Evolutionary conservation across 2,797 vertebrate genomes (phyloP), one percentile per base, ranked within the genome.

Genomic region (Chloroceryle amazona): DNA sequence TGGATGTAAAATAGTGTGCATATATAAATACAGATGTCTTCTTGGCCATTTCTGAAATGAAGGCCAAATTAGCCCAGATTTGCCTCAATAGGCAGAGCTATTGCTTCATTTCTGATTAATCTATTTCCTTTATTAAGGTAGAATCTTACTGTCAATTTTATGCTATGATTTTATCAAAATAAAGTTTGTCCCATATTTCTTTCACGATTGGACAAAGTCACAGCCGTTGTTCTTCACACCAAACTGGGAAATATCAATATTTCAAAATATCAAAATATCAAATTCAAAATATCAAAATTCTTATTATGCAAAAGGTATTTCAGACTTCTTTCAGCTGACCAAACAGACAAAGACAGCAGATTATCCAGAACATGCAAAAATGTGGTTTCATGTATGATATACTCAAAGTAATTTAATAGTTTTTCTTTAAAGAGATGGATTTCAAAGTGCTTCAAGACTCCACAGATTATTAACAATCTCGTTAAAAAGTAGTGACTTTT

Each of bases 21-120:
- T 70, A 73, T 73, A 87, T 87, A 93, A 94, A 92, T 94, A 89
- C 78, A 82, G 84, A 94, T 93, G 84, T 93, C 81, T 76, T 92
- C 73, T 71, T 91, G 92, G 67, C 52, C 81, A 84, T 73, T 94
- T 93, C 66, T 92, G 55, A 96, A 94, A 86, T 54, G 35, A 89
- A 93, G 71, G 52, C 13, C 84, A 85, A 87, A 82, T 91, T 78
- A 92, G 52, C 49, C 41, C 67, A 90, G n/a, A 72, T 92, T 47
- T 81, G 65, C n/a, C 63, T 89, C 83, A 85, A 70, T 0, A 90
- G 58, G 10, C n/a, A 95, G 55, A 70, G 23, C 28, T 89, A 60
- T 70, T 66, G 13, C 60, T 78, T 87, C 22, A 17, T 68, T 86
- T 89, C 72, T 82, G 46, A 6, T 42, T 35, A 52, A 46, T 46